Evolutionary conservation across 2,113 vertebrate species (phyloP), one percentile per base, ranked within the genome.

Genomic region (Perognathus longimembris): DNA sequence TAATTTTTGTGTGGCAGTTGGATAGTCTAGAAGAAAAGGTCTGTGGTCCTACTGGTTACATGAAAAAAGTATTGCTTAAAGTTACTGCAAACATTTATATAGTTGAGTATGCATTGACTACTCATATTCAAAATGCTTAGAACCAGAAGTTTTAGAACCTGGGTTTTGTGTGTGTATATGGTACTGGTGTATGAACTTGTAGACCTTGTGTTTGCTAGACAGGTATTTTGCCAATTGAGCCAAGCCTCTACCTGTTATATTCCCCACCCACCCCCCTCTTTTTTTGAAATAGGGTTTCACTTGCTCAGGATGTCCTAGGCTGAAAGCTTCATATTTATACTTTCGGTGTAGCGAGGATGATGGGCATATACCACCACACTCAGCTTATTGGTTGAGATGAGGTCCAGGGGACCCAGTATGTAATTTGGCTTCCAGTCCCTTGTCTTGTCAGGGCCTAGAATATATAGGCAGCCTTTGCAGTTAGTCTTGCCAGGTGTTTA

Each of bases 401-500:
- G 61, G 30, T 77, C 24, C 84, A 34, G 1, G 59, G 81, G 70
- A 57, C 24, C 32, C 34, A 32, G 1, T 74, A 4, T 76, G 18
- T 67, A 61, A 12, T 36, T 85, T 7, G 15, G 12, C 36, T 79
- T 93, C 30, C 83, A 45, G 73, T 87, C 40, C 32, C 26, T 0
- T 74, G 6, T 94, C 26, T 0, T 74, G 6, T 94, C 50, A 90
- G 45, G 76, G 70, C 5, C 28, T 61, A 59, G 18, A 61, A 40
- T 81, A 69, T 4, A 3, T 88, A 54, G 7, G 88, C 11, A 64
- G 32, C 7, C 32, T 71, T 79, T 88, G 32, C 57, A n/a, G 40
- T 76, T 32, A 88, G 12, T 70, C n/a, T 90, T 88, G 5, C 24
- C 87, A 34, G 50, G 36, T 61, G 4, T 78, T 88, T 82, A 94